Percentiles rank a stretch among this genome's conserved stretches.
Conservation (phyloP, 2,113 vertebrate species). For the Nesospiza acunhae region DNA sequence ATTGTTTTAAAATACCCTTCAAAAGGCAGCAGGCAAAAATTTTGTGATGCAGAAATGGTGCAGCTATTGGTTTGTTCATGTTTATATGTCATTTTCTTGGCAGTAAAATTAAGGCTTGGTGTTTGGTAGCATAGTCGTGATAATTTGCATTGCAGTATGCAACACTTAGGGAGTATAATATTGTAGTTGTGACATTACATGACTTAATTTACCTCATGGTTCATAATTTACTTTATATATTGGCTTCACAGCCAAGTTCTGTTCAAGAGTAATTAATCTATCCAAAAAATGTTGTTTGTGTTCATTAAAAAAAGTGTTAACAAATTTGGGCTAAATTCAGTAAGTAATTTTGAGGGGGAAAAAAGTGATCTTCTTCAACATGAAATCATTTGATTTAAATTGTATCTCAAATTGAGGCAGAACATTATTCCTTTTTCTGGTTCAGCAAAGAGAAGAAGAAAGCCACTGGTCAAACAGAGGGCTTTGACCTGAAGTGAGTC, state of each 20-base stretch:
- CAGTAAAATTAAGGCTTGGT: not conserved
- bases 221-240: constrained; percentile 39
- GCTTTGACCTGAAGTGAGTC: not conserved
- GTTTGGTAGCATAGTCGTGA: constrained; percentile 15
- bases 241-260: constrained; percentile 34
- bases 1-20: not conserved
- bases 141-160: constrained; percentile 9
- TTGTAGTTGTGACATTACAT: constrained; percentile 33
- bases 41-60: not conserved
- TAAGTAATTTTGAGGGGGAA: not conserved
- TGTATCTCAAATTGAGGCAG: not conserved
- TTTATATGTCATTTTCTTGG: constrained; percentile 52
- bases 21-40: not conserved
- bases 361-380: not conserved
- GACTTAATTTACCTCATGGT: constrained; percentile 50
- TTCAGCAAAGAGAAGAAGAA: not conserved
- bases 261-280: constrained; percentile 17
- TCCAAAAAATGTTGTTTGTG: not conserved
- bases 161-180: constrained; percentile 32
- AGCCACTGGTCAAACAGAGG: not conserved
- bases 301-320: constrained; percentile 32
- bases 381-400: not conserved
- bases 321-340: not conserved
- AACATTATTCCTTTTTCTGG: not conserved
- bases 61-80: not conserved